Base-by-base conservation (phyloP, 2,797 vertebrate genomes). In the Danio kyathit region DNA sequence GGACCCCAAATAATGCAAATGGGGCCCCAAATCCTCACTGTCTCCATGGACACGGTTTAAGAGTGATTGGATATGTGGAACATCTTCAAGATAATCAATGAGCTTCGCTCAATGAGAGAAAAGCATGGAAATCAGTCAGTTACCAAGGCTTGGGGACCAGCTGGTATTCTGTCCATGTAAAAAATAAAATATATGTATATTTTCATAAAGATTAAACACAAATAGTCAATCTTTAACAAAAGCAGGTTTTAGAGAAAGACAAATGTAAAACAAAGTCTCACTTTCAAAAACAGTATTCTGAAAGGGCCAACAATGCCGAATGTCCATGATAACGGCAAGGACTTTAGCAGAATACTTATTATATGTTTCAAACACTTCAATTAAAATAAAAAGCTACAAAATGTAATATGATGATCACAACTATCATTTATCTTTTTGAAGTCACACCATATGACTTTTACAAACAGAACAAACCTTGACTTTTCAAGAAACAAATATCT, bases 61-160 rank as follows among this genome's bases (percentile, higher is more conserved):
- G 75, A 91, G 88, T 92, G 92, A 93, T 92, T 92, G 89, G 89
- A 88, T 89, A 85, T 86, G 87, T 86, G 78, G 89, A 79, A 87
- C 87, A 88, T 90, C 84, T 88, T 86, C 69, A 86, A 91, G 91
- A 93, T 87, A 94, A 93, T 94, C 92, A 93, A 91, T 90, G 88
- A 84, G 84, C 90, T 91, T 92, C 66, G 91, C 87, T 88, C 88
- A 86, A 90, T 86, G 29, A 81, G 85, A 72, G 64, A 84, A 83
- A 88, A 88, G 86, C 79, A 87, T 83, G 57, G 81, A 83, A 87
- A 89, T 84, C 59, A 73, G 87, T 84, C 79, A 80, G 87, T 83
- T 86, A 88, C 43, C 79, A 61, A 79, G 79, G 81, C 14, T 72
- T 51, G 40, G 48, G 59, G 29, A 67, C 61, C 19, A 21, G 74